A percentile compares a stretch with the other conserved stretches of the same genome.
Conservation (phyloP, 2,888 invertebrate species). For the Eupeodes latifasciatus region DNA sequence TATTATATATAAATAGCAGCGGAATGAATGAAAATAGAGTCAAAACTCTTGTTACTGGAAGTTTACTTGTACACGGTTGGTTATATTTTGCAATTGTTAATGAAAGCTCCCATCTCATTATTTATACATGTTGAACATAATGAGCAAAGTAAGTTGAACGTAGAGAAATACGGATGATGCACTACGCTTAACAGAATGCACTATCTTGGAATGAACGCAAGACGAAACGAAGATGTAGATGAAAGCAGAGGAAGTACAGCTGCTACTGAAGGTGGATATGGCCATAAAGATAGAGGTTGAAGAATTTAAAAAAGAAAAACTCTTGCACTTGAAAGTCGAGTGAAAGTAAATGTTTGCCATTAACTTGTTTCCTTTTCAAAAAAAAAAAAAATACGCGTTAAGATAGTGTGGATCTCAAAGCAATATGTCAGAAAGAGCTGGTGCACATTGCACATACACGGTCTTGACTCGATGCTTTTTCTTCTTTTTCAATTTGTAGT, state of each 20-base stretch:
- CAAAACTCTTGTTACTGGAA: constrained; percentile 18
- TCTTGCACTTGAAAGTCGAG: constrained; percentile 67
- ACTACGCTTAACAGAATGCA: constrained; percentile 23
- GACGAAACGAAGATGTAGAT: background rate
- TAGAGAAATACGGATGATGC: constrained; percentile 25
- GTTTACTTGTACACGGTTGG: constrained; percentile 45
- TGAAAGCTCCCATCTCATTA: constrained; percentile 69
- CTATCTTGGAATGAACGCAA: background rate
- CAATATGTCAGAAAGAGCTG: constrained; percentile 62
- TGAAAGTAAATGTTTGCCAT: constrained; percentile 75
- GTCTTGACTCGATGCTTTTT: constrained; percentile 48
- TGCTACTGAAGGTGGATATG: no score
- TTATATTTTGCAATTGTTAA: constrained; percentile 64
- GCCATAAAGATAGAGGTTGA: background rate
- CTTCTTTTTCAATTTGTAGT: background rate
- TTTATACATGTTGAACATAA: constrained; percentile 71
- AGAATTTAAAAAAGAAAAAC: constrained; percentile 40
- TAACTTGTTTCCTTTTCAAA: constrained; percentile 66
- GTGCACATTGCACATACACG: constrained; percentile 1
- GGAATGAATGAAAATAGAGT: constrained; percentile 46
- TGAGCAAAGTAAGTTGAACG: constrained; percentile 59
- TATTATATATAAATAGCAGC: background rate
- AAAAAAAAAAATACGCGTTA: constrained; percentile 43
- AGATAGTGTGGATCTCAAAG: constrained; percentile 50
- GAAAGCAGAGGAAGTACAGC: background rate